phyloP scores from a whole-genome alignment of 53 echinoderm and acorn worm genomes.

The Astropecten irregularis region DNA sequence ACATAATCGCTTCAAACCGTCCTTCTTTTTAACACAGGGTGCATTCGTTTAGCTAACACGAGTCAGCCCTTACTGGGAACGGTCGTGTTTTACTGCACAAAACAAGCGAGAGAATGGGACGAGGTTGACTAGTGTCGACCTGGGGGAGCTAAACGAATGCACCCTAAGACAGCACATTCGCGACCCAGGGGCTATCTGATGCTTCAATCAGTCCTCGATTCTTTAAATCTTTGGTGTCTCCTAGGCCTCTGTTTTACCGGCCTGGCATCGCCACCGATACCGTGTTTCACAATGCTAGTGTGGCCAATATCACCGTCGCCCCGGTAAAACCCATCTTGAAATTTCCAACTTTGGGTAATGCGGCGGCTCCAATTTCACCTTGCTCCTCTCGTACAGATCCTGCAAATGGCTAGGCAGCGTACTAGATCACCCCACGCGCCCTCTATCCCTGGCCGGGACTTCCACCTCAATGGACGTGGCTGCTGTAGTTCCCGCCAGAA shows the following conservation, averaged over 20 bases:
- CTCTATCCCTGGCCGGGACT: not conserved
- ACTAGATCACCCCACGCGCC: too few species aligned
- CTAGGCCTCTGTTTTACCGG: not conserved
- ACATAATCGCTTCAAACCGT: not conserved
- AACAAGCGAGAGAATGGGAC: too few species aligned
- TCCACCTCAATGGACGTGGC: too few species aligned
- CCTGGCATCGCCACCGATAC: not conserved
- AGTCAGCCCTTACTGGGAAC: too few species aligned
- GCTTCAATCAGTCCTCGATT: not conserved
- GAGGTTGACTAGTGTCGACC: too few species aligned
- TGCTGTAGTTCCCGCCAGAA: not conserved
- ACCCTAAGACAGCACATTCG: too few species aligned
- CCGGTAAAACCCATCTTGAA: not conserved
- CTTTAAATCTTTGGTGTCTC: not conserved
- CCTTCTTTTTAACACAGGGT: not conserved
- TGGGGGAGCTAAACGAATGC: too few species aligned
- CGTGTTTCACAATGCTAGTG: not conserved
- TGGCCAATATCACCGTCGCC: not conserved
- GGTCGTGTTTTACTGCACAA: too few species aligned
- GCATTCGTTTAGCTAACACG: too few species aligned
- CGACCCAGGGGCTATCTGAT: not conserved
- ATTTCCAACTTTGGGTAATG: not conserved
- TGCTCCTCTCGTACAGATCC: too few species aligned
- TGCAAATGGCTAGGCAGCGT: too few species aligned
- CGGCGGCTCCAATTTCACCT: too few species aligned